Evolutionary conservation across 1,140 invertebrate species (phyloP).

Genomic region (Conus betulinus): DNA sequence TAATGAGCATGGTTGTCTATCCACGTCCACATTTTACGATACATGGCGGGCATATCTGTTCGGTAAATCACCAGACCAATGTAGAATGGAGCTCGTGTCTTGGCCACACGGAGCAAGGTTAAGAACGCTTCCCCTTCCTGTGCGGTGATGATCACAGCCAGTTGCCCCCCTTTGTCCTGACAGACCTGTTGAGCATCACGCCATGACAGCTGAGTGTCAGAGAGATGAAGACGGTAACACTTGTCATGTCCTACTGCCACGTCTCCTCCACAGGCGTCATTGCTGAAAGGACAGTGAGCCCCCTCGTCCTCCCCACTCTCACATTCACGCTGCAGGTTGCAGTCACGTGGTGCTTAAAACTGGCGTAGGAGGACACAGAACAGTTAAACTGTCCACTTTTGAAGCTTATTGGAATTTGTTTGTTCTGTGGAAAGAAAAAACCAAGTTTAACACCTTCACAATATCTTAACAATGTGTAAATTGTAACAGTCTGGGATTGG

Average conservation of each 20-base stretch:
- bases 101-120: not conserved
- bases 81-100: not conserved
- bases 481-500: not conserved
- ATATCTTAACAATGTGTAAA: not conserved
- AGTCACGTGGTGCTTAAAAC: constrained; percentile 10
- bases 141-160: not conserved
- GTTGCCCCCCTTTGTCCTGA: not conserved
- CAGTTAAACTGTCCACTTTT: not conserved
- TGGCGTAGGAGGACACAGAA: not conserved
- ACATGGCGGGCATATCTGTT: not conserved
- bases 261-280: not conserved
- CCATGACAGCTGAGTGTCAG: not conserved
- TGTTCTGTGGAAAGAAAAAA: not conserved
- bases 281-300: constrained; percentile 26
- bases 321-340: not conserved
- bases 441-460: not conserved
- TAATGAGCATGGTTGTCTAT: not conserved
- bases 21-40: not conserved
- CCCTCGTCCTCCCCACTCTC: constrained; percentile 28
- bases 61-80: not conserved
- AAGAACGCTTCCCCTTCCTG: not conserved
- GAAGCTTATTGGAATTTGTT: not conserved
- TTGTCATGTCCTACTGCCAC: not conserved
- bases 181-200: not conserved
- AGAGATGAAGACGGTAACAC: not conserved